A percentile compares a stretch with the other conserved stretches of the same genome.
These are phyloP conservation scores for Priocnemis perturbator DNA, from an alignment of 2,888 invertebrate species.

Conservation along the genomic window DNA sequence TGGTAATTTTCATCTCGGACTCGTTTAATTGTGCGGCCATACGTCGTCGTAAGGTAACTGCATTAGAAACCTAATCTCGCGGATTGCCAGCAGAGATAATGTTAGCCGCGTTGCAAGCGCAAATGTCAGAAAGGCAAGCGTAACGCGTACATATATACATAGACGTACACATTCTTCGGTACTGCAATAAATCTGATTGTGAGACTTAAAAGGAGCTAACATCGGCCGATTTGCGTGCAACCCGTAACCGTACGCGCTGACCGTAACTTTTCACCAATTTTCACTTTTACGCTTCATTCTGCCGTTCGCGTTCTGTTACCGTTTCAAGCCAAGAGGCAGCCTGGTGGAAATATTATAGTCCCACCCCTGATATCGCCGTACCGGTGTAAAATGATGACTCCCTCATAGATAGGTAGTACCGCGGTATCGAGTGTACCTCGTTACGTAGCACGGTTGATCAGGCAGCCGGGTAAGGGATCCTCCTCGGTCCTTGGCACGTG, in stretches of 20 bases:
- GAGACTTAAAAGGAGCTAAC: too few relatives aligned
- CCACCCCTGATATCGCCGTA: slow-evolving; percentile 21
- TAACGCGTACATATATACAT: not conserved
- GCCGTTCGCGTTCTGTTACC: too few relatives aligned
- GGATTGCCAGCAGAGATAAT: slow-evolving; percentile 51
- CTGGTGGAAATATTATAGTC: slow-evolving; percentile 57
- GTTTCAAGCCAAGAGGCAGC: slow-evolving; percentile 41
- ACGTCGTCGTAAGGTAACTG: slow-evolving; percentile 43
- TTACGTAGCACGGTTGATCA: slow-evolving; percentile 22
- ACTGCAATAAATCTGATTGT: too few relatives aligned
- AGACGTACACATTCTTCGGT: not conserved
- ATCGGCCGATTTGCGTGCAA: too few relatives aligned
- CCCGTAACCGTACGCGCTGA: too few relatives aligned
- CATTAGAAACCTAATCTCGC: slow-evolving; percentile 51
- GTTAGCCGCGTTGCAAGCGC: slow-evolving; percentile 23
- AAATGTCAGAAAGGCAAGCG: slow-evolving; percentile 26
- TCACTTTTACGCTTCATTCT: too few relatives aligned
- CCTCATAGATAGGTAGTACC: slow-evolving; percentile 25
- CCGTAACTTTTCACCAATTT: too few relatives aligned
- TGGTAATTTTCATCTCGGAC: slow-evolving; percentile 54
- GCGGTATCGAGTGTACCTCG: slow-evolving; percentile 28
- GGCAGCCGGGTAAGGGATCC: slow-evolving; percentile 48
- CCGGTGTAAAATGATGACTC: slow-evolving; percentile 53
- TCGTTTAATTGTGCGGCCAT: slow-evolving; percentile 48
- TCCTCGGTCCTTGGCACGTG: slow-evolving; percentile 56